Evolutionary conservation across 2,888 invertebrate genomes (phyloP).

Genomic region (Eristalinus aeneus): DNA sequence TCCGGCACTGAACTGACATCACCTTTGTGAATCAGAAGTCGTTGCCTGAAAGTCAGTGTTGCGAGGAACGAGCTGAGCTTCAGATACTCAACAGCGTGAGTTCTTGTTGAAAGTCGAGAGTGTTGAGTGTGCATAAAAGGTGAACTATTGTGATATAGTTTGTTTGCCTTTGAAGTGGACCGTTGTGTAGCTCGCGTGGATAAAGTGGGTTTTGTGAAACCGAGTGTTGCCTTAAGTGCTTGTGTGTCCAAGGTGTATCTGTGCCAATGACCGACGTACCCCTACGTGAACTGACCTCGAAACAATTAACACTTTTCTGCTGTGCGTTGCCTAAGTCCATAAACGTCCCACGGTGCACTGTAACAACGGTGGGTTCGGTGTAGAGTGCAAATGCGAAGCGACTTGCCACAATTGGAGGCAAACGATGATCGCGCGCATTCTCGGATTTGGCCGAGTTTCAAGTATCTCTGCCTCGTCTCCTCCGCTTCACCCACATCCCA

Average conservation of each 20-base stretch:
- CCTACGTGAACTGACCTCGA: conserved; percentile 48
- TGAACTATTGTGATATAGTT: neutral
- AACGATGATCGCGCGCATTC: conserved; percentile 5
- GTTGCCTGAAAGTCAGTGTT: conserved; percentile 40
- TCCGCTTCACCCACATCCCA: neutral
- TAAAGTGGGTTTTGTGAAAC: conserved; percentile 3
- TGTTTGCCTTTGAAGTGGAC: neutral
- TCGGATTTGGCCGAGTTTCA: conserved; percentile 56
- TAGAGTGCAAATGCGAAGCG: conserved; percentile 22
- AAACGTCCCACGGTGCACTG: conserved; percentile 7
- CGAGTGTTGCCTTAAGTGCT: neutral
- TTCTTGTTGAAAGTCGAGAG: neutral
- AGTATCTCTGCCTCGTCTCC: neutral
- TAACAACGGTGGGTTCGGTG: conserved; percentile 28
- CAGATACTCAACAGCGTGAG: conserved; percentile 12
- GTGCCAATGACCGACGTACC: conserved; percentile 39
- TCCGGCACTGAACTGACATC: conserved; percentile 38
- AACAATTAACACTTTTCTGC: conserved; percentile 37
- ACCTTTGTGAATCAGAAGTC: conserved; percentile 53
- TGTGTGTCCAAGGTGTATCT: conserved; percentile 1
- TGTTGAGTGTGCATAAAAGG: neutral
- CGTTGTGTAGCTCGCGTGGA: neutral
- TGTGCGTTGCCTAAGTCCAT: conserved; percentile 8
- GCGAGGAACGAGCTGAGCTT: conserved; percentile 49
- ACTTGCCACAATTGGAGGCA: conserved; percentile 39